phyloP scores from a whole-genome alignment of 2,888 invertebrate species.

The Onchidella celtica region DNA sequence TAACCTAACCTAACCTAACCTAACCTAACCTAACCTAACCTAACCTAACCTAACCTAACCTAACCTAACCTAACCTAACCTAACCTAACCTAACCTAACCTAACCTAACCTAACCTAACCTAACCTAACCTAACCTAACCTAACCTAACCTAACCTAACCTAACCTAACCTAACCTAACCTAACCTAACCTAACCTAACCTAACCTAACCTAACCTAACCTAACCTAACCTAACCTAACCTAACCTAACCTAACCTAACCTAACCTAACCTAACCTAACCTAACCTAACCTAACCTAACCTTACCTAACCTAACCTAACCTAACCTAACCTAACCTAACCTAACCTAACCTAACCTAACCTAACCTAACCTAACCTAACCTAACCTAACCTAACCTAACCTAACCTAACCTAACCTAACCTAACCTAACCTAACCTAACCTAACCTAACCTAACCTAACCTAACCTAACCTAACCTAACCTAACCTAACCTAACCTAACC shows the following conservation, averaged over 20 bases:
- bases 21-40: background rate
- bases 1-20: background rate
- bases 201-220: background rate
- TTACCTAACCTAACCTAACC: constrained; percentile 1
- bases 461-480: constrained; percentile 3
- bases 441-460: constrained; percentile 9
- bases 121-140: constrained; percentile 11
- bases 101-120: constrained; percentile 5
- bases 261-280: background rate
- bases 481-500: background rate
- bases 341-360: constrained; percentile 4
- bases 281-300: background rate
- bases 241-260: background rate
- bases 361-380: background rate
- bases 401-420: background rate
- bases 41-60: background rate
- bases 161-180: constrained; percentile 16
- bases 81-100: constrained; percentile 3
- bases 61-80: background rate
- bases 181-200: constrained; percentile 9
- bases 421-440: background rate
- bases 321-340: background rate
- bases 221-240: constrained; percentile 17
- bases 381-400: constrained; percentile 6
- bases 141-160: background rate